phyloP scores from a whole-genome alignment of 2,888 invertebrate genomes.

The Volucella inanis region DNA sequence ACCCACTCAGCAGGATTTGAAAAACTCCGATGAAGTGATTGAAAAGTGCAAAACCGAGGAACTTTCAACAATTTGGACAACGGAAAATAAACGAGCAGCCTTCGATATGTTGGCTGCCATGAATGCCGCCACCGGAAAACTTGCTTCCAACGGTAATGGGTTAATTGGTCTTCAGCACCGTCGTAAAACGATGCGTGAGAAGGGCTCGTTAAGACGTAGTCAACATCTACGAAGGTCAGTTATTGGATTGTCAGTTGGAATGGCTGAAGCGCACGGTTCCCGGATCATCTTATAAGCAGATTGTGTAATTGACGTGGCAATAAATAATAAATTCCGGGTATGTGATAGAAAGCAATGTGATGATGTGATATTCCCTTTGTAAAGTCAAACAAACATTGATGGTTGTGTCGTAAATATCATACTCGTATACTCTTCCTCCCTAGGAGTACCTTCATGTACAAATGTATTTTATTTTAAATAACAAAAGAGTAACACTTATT shows the following conservation, averaged over 20 bases:
- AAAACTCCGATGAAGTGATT: conserved; percentile 29
- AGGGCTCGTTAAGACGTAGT: conserved; percentile 78
- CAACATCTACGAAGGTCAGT: conserved; percentile 71
- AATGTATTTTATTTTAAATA: too few species aligned
- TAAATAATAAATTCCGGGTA: conserved; percentile 19
- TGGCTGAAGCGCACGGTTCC: conserved; percentile 43
- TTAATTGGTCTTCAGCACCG: conserved; percentile 77
- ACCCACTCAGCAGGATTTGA: conserved; percentile 29
- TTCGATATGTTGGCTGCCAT: conserved; percentile 82
- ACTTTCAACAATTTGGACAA: conserved; percentile 80
- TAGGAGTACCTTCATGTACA: too few species aligned
- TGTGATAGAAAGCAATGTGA: conserved; percentile 42
- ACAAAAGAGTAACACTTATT: too few species aligned
- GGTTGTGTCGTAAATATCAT: too few species aligned
- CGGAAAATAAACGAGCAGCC: conserved; percentile 81
- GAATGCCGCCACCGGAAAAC: conserved; percentile 79
- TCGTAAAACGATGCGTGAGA: conserved; percentile 80
- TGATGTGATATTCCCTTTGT: too few species aligned
- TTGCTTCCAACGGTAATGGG: conserved; percentile 41
- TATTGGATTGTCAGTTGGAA: conserved; percentile 45
- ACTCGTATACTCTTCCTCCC: too few species aligned
- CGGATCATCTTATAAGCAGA: conserved; percentile 56
- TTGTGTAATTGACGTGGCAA: conserved; percentile 9
- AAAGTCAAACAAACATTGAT: too few species aligned
- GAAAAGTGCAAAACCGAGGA: conserved; percentile 74